A percentile compares a stretch with the other conserved stretches of the same genome.
Conservation (phyloP, 2,797 vertebrate species). For the Holocentrus rufus region DNA sequence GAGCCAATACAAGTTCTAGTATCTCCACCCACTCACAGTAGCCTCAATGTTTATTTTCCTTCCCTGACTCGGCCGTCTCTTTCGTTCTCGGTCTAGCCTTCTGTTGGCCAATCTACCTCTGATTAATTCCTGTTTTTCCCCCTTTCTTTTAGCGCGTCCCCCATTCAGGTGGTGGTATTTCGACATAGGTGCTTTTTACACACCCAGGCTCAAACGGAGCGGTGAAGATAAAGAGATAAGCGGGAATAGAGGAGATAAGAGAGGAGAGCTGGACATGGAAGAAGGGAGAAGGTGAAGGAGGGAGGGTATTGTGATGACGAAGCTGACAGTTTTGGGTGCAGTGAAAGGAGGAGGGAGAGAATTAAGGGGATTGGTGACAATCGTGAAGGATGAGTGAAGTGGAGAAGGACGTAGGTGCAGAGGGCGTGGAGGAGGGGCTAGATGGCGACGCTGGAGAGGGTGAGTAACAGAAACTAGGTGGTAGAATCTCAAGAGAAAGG, state of each 20-base stretch:
- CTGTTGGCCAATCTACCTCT: slow-evolving; percentile 44
- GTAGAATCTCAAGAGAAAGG: slow-evolving; percentile 13
- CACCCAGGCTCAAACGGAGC: slow-evolving; percentile 18
- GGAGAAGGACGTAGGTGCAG: slow-evolving; percentile 28
- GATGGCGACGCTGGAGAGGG: neutral
- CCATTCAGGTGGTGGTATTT: slow-evolving; percentile 38
- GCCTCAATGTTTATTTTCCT: slow-evolving; percentile 63
- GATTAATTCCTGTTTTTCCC: slow-evolving; percentile 32
- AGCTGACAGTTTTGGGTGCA: slow-evolving; percentile 36
- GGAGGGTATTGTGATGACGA: slow-evolving; percentile 41
- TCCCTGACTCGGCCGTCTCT: slow-evolving; percentile 42
- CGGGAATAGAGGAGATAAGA: slow-evolving; percentile 17
- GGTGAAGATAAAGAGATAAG: slow-evolving; percentile 46
- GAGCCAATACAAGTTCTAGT: slow-evolving; percentile 34
- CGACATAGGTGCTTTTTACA: slow-evolving; percentile 15
- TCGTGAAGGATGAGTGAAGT: slow-evolving; percentile 46
- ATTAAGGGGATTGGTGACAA: slow-evolving; percentile 22
- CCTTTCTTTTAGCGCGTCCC: slow-evolving; percentile 20
- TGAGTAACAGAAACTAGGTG: slow-evolving; percentile 20
- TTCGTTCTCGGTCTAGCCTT: slow-evolving; percentile 34
- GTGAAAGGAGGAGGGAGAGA: neutral
- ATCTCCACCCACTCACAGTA: slow-evolving; percentile 62
- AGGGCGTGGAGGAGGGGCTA: neutral
- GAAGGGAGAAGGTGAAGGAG: slow-evolving; percentile 26
- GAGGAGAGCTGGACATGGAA: slow-evolving; percentile 19